These are phyloP conservation scores for Helarctos malayanus DNA, from an alignment of 2,797 vertebrate species.

Conservation along the genomic window DNA sequence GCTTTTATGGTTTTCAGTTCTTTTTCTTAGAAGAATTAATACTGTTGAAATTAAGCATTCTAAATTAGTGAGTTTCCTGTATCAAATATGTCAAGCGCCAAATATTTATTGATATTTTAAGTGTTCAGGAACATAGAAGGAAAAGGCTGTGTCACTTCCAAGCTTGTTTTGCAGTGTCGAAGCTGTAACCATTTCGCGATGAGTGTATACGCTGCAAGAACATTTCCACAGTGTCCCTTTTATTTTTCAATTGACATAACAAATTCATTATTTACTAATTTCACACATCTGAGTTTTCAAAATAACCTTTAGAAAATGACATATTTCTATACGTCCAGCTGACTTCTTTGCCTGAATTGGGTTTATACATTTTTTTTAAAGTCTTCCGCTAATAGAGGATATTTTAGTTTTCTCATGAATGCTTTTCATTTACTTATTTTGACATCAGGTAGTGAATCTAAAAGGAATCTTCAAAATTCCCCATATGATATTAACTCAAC, in stretches of 20 bases:
- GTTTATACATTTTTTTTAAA: constrained; percentile 61
- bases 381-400: constrained; percentile 28
- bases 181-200: constrained; percentile 45
- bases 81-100: constrained; percentile 43
- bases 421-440: constrained; percentile 65
- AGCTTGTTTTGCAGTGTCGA: constrained; percentile 59
- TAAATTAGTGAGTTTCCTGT: constrained; percentile 55
- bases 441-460: constrained; percentile 59
- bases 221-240: constrained; percentile 30
- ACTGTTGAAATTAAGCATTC: constrained; percentile 52
- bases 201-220: constrained; percentile 41
- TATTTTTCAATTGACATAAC: constrained; percentile 55
- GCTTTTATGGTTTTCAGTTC: constrained; percentile 48
- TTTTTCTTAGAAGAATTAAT: constrained; percentile 55
- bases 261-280: constrained; percentile 45
- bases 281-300: constrained; percentile 58
- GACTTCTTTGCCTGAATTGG: constrained; percentile 48
- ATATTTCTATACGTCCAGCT: constrained; percentile 1
- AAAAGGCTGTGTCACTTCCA: not conserved
- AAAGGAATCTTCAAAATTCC: constrained; percentile 67
- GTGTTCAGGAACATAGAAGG: constrained; percentile 21
- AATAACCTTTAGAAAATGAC: constrained; percentile 49
- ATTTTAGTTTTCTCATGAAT: constrained; percentile 53
- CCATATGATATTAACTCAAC: constrained; percentile 31
- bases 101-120: constrained; percentile 13